These are phyloP conservation scores for Syngnathus acus DNA, from an alignment of 2,797 vertebrate genomes.

Conservation along the genomic window DNA sequence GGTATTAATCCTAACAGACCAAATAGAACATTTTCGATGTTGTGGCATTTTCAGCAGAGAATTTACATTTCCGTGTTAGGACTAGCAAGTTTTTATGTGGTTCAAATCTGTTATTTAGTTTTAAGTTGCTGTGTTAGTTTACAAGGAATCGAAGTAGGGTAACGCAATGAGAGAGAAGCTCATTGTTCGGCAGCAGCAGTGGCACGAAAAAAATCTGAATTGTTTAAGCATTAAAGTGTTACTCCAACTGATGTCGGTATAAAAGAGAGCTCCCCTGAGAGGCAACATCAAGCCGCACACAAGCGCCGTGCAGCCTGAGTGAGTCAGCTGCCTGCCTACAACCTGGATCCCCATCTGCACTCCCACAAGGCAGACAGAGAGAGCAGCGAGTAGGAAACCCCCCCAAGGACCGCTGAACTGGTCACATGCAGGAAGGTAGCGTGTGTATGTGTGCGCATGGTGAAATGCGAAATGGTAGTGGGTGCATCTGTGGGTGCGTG, in stretches of 20 bases:
- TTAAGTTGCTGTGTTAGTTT: background rate
- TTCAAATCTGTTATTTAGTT: background rate
- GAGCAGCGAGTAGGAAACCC: constrained; percentile 46
- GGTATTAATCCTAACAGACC: background rate
- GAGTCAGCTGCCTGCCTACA: constrained; percentile 63
- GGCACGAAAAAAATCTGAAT: constrained; percentile 16
- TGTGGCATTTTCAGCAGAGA: too few relatives aligned
- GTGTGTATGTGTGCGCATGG: constrained; percentile 12
- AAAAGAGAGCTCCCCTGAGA: constrained; percentile 55
- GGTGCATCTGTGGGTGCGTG: constrained; percentile 6
- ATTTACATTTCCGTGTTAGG: background rate
- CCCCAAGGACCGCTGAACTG: constrained; percentile 32
- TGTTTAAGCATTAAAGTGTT: constrained; percentile 26
- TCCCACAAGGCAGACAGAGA: constrained; percentile 48
- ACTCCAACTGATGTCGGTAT: constrained; percentile 44
- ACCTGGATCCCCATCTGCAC: constrained; percentile 48
- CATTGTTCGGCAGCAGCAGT: constrained; percentile 16
- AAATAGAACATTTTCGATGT: too few relatives aligned
- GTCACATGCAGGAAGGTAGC: constrained; percentile 17
- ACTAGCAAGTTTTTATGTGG: background rate
- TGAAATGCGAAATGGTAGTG: constrained; percentile 4
- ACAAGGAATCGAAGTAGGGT: background rate
- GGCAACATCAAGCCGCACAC: constrained; percentile 53
- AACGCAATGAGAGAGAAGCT: constrained; percentile 14
- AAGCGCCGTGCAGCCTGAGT: constrained; percentile 50